These are phyloP conservation scores for Cryptocephalus moraei DNA, from an alignment of 2,888 invertebrate genomes.

Conservation along the genomic window DNA sequence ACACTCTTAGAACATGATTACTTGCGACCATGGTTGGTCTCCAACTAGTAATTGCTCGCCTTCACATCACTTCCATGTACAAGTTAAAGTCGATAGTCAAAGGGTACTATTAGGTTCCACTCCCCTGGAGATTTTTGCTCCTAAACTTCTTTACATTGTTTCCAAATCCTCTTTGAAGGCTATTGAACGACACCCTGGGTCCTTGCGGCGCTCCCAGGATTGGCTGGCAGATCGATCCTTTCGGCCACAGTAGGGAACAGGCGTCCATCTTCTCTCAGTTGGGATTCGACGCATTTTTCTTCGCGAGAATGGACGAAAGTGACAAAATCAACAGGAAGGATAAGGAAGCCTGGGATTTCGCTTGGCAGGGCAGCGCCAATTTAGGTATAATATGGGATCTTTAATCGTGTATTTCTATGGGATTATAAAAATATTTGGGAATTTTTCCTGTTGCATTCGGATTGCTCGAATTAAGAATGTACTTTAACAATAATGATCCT, in stretches of 20 bases:
- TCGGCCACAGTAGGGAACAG: constrained; percentile 67
- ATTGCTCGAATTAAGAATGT: too few relatives aligned
- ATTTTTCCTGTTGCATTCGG: too few relatives aligned
- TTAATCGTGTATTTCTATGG: background rate
- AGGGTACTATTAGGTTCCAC: too few relatives aligned
- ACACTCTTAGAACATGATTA: too few relatives aligned
- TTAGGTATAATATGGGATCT: constrained; percentile 39
- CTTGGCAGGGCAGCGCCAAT: constrained; percentile 55
- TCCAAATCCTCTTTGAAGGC: constrained; percentile 1
- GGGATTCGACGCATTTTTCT: constrained; percentile 63
- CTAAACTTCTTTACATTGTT: too few relatives aligned
- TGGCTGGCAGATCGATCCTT: constrained; percentile 83
- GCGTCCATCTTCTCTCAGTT: constrained; percentile 55
- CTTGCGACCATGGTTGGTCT: too few relatives aligned
- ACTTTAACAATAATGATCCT: too few relatives aligned
- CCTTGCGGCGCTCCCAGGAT: constrained; percentile 64
- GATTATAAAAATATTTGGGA: background rate
- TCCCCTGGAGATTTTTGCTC: too few relatives aligned
- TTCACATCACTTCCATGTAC: too few relatives aligned
- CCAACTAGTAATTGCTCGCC: too few relatives aligned
- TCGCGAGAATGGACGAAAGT: constrained; percentile 58
- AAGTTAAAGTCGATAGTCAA: too few relatives aligned
- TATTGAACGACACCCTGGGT: constrained; percentile 49
- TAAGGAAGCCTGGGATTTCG: constrained; percentile 54
- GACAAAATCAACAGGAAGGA: constrained; percentile 48